These are phyloP conservation scores for Cisticola juncidis DNA, from an alignment of 2,113 vertebrate genomes.

Conservation along the genomic window DNA sequence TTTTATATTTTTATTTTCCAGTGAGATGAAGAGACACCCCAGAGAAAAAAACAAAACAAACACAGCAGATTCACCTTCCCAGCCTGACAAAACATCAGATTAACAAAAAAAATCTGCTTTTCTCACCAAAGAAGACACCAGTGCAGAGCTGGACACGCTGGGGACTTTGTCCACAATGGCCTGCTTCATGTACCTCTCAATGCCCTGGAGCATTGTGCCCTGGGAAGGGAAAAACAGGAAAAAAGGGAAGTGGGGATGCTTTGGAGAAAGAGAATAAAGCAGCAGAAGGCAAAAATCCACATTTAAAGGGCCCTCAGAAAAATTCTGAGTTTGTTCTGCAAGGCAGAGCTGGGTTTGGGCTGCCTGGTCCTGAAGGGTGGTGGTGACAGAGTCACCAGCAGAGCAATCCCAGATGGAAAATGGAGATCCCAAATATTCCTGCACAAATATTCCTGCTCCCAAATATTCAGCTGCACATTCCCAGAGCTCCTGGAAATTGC, in stretches of 20 bases:
- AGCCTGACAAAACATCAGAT: not conserved
- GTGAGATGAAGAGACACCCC: not conserved
- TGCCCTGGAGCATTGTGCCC: constrained; percentile 97
- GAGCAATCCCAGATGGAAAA: fast-evolving
- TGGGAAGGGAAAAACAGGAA: not conserved
- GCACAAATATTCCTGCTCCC: no score
- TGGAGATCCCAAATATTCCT: fast-evolving
- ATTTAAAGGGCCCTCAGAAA: not conserved
- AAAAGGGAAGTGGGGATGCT: fast-evolving
- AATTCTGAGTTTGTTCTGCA: not conserved
- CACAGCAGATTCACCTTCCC: not conserved
- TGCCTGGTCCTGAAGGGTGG: not conserved
- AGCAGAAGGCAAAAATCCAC: not conserved
- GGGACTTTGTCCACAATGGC: constrained; percentile 97
- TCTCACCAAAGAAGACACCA: constrained; percentile 93
- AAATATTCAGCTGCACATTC: fast-evolving
- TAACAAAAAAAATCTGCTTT: not conserved
- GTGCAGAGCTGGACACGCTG: constrained; percentile 92
- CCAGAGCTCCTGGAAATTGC: no score
- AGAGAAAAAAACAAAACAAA: not conserved
- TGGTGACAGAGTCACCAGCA: not conserved
- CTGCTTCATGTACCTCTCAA: constrained; percentile 98
- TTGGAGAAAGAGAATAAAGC: not conserved
- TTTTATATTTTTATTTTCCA: not conserved
- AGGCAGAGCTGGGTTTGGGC: fast-evolving